Evolutionary conservation across 2,888 invertebrate genomes (phyloP), one percentile per base, ranked within the genome.

Genomic region (Pycnomerus fuliginosus): DNA sequence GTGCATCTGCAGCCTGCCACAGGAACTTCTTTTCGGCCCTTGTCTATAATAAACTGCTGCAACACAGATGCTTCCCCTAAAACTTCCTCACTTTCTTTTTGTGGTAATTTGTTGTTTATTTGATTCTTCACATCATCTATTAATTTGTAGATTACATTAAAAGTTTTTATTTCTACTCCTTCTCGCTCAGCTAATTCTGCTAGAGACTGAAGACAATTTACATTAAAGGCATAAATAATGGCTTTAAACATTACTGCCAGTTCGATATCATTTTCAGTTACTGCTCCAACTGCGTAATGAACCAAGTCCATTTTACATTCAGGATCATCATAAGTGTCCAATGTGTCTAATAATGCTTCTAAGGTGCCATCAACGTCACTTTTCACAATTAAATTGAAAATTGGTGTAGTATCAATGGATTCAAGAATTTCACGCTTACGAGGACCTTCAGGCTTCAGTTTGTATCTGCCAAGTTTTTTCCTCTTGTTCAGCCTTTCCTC

Each of bases 321-420:
- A 35, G 80, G 76, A 12, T 25, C 10, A 55, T 86, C 78, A 64
- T 97, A 99, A 0, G 92, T 89, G 53, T 88, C 89, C 38, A 99
- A 68, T 5, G 92, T 86, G 68, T 97, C 90, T 49, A 96, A 71
- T 51, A 99, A 88, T 0, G 98, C 97, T 70, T 99, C 98, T 27
- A 97, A 84, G 0, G 95, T 94, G 0, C 99, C 99, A 70, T 92
- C 89, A 1, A 98, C 97, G 74, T 99, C 99, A 13, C 90, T 90
- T 84, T 70, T 78, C 52, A 84, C 78, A 17, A 72, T 56, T 14
- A 72, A 15, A 45, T 68, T 69, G 16, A 71, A 44, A 8, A 38
- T 43, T 74, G 76, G 52, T 70, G 56, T 29, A 8, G 53, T 58
- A 46, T 65, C 55, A 27, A 52, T 55, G 40, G 67, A 61, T 44